Percentiles rank a stretch among this genome's conserved stretches.
phyloP scores from a whole-genome alignment of 2,888 invertebrate genomes.

The Drosophila suboccidentalis region DNA sequence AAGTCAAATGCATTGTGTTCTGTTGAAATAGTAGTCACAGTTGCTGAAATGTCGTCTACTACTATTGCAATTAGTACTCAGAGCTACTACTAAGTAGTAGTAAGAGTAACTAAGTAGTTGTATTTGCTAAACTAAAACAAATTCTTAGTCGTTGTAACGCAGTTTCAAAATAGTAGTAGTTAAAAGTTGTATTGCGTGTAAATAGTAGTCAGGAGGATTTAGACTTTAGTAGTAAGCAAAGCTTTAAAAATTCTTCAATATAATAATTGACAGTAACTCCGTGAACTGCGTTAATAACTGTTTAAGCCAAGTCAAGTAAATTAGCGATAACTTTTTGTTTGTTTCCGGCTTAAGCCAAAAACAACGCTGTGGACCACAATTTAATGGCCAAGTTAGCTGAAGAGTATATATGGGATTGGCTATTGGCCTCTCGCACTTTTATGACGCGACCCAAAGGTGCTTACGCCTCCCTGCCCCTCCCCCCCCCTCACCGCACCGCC shows the following conservation, averaged over 20 bases:
- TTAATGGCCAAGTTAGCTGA: constrained; percentile 32
- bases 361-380: constrained; percentile 9
- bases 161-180: too few relatives aligned
- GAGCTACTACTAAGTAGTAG: background rate
- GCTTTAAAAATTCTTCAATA: background rate
- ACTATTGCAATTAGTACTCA: too few relatives aligned
- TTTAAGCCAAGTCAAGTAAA: constrained; percentile 36
- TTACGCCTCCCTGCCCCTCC: background rate
- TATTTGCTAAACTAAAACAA: too few relatives aligned
- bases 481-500: background rate
- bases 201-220: too few relatives aligned
- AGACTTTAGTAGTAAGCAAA: too few relatives aligned
- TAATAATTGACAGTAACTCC: background rate
- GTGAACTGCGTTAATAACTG: constrained; percentile 23
- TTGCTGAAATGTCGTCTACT: too few relatives aligned
- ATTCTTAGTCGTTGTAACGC: too few relatives aligned
- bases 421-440: constrained; percentile 2
- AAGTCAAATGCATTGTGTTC: background rate
- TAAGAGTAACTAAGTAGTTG: too few relatives aligned
- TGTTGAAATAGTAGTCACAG: background rate
- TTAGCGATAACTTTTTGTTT: constrained; percentile 21
- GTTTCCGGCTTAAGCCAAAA: constrained; percentile 19
- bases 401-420: background rate
- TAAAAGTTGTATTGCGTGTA: too few relatives aligned
- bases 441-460: background rate